phyloP scores from a whole-genome alignment of 2,113 vertebrate species.

The Ceyx margarethae region DNA sequence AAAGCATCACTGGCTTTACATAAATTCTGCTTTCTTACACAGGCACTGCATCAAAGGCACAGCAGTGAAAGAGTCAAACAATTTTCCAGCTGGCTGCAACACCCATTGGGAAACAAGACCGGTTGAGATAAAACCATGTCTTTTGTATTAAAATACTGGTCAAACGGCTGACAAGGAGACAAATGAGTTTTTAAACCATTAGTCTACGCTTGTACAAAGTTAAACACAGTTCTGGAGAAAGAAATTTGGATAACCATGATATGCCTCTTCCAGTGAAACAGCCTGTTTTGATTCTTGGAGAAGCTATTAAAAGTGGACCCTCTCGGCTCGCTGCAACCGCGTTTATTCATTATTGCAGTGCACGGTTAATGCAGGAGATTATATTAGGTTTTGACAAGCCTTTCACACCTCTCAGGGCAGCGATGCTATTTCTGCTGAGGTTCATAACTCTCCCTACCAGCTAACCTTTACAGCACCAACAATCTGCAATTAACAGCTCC shows the following conservation, averaged over 20 bases:
- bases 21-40: conserved; percentile 1
- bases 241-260: background rate
- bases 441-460: conserved; percentile 9
- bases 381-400: conserved; percentile 34
- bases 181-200: conserved; percentile 49
- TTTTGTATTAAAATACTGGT: conserved; percentile 21
- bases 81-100: conserved; percentile 31
- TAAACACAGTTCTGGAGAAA: background rate
- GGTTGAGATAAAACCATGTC: background rate
- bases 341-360: conserved; percentile 17
- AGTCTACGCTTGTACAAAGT: background rate
- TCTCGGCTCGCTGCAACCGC: background rate
- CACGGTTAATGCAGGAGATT: conserved; percentile 6
- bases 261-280: background rate
- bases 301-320: conserved; percentile 38
- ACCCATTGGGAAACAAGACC: background rate
- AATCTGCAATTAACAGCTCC: background rate
- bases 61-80: conserved; percentile 35
- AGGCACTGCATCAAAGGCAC: background rate
- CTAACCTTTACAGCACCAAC: background rate
- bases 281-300: background rate
- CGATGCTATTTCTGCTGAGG: background rate
- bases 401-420: conserved; percentile 23
- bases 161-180: conserved; percentile 39
- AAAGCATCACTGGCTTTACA: background rate